Conservation (phyloP, 1,140 invertebrate genomes). For the Tigriopus japonicus region DNA sequence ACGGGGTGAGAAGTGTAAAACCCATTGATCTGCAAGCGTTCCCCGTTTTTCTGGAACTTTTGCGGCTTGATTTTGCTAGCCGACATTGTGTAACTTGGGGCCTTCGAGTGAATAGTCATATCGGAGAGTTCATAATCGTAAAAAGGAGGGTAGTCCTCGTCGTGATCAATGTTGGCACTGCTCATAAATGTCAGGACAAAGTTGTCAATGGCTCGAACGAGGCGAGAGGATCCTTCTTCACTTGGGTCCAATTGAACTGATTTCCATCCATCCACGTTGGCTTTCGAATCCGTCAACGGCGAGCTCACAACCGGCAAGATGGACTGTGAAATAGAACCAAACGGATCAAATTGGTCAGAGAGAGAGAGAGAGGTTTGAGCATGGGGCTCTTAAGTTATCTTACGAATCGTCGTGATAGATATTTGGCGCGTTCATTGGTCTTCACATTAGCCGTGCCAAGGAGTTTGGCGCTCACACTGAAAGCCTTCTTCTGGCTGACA, state of each 20-base stretch:
- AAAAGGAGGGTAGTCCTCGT: neutral
- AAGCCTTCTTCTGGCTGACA: neutral
- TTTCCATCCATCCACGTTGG: neutral
- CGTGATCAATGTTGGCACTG: neutral
- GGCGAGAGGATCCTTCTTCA: neutral
- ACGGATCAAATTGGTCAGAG: too few relatives aligned
- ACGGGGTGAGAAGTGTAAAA: neutral
- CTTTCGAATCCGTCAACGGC: neutral
- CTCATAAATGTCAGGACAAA: neutral
- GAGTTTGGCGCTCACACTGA: neutral
- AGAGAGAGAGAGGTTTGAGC: too few relatives aligned
- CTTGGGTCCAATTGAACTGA: neutral
- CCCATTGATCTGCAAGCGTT: neutral
- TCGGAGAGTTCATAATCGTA: too few relatives aligned
- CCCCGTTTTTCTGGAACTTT: neutral
- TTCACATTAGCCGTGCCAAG: neutral
- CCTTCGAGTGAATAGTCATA: neutral
- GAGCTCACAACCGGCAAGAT: neutral
- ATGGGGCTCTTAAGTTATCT: neutral
- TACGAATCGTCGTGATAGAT: neutral
- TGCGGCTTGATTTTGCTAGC: neutral
- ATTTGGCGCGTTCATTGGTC: neutral
- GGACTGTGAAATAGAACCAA: neutral
- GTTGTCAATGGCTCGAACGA: neutral
- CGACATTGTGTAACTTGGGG: neutral